Base-by-base conservation (phyloP, 1,140 invertebrate genomes). In the Mizuhopecten yessoensis region DNA sequence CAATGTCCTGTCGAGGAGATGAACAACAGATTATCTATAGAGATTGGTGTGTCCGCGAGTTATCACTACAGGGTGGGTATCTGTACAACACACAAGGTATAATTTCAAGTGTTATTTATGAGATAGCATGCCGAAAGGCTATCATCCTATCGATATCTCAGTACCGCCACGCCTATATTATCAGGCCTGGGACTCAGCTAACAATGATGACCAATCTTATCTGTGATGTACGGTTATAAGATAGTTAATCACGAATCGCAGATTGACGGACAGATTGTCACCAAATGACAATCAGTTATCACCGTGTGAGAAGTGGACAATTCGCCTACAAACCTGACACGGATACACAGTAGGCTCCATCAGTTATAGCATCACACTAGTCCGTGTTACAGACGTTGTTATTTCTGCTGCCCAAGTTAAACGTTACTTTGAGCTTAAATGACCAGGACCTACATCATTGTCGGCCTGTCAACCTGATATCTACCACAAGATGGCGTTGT, bases 131-230 rank as follows among this genome's bases (percentile, higher is more conserved):
- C n/a, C 57, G 57, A 29, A n/a, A 75, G 57, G 57, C 57, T 75
- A 75, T 75, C 57, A 75, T 75, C n/a, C 57, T 75, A n/a, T 75
- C 57, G 57, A 75, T 75, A 75, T 75, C 57, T 75, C 57, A 29
- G n/a, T 29, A 75, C n/a, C 3, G 57, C 57, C 57, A 75, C 57
- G 57, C 57, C 57, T 75, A n/a, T 75, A 75, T 29, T 75, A 75
- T 75, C 57, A n/a, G n/a, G n/a, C n/a, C n/a, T 75, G 36, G 36
- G 5, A 39, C 57, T 29, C 20, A 45, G 57, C n/a, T 75, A 75
- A 75, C 57, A 75, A 29, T 75, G 57, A 75, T 75, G 57, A 75
- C 57, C 57, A 75, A 75, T 75, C 57, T 75, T 75, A 75, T 75
- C 57, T n/a, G 9, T 29, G 23, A 75, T 75, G n/a, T 75, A 75